Base-by-base conservation (phyloP, 1,140 invertebrate genomes). In the Pogonomyrmex barbatus region DNA sequence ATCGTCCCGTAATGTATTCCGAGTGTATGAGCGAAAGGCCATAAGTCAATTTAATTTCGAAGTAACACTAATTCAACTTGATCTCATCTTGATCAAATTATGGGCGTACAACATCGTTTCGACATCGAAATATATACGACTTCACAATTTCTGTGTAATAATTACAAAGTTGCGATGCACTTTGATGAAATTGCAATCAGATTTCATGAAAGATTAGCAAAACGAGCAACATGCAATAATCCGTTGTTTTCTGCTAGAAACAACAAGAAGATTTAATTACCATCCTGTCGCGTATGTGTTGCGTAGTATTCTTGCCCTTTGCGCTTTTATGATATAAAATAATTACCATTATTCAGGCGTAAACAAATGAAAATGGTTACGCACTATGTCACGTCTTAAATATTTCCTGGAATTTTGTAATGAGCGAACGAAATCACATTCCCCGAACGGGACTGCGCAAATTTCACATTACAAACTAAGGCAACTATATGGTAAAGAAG, bases 391-490 rank as follows among this genome's bases (percentile, higher is more conserved):
- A 10, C 45, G n/a, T 6, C 14, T 45, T n/a, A 10, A 52, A 24
- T 1, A 79, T 52, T 78, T 67, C 8, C 6, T 5, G 33, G 33
- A 56, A 33, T 42, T 81, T 70, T n/a, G 4, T 36, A n/a, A 12
- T 45, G 14, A 68, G 5, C 36, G 47, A 81, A 2, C 30, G 17
- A 70, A 42, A 45, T 70, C 9, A 33, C 33, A 56, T 33, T 45
- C 2, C 10, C 54, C 12, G 24, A 70, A 1, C 10, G 56, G 36
- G 5, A 33, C 12, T n/a, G 39, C 36, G 39, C 50, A 17, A 70
- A 81, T 70, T 81, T 81, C 30, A 17, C 39, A 70, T 68, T 52
- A 50, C 17, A 30, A 79, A 42, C n/a, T 70, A 45, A 81, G 9
- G 30, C 33, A 52, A 14, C 10, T 12, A 10, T 4, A 14, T 60